phyloP scores from a whole-genome alignment of 2,113 vertebrate species.

The Serranochromis macrocephalus region DNA sequence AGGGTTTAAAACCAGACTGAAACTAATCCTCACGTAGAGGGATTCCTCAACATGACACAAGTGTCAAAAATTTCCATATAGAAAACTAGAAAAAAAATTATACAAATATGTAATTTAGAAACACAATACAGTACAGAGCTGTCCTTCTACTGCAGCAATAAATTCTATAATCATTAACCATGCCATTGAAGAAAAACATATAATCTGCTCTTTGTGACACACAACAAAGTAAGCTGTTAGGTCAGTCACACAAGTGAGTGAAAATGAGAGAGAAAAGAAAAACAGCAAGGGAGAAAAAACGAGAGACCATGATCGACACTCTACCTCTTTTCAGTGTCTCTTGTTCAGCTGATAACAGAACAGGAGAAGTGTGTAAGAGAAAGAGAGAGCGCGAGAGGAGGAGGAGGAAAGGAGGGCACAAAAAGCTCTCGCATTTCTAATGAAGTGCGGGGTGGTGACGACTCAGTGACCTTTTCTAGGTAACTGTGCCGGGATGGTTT shows the following conservation, averaged over 20 bases:
- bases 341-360: conserved; percentile 46
- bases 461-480: conserved; percentile 2
- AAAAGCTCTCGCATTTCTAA: conserved; percentile 36
- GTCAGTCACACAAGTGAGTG: background rate
- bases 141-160: background rate
- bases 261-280: background rate
- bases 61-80: background rate
- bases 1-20: background rate
- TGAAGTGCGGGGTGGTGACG: conserved; percentile 17
- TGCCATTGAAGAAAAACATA: background rate
- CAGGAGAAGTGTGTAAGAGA: conserved; percentile 25
- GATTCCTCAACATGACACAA: background rate
- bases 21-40: background rate
- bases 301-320: background rate
- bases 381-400: background rate
- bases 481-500: background rate
- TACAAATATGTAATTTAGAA: background rate
- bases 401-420: conserved; percentile 8
- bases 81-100: background rate
- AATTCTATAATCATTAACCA: background rate
- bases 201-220: background rate
- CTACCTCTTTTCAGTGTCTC: conserved; percentile 42
- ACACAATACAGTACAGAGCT: background rate
- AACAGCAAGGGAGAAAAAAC: background rate
- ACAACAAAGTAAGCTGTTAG: background rate